Conservation (phyloP, 2,797 vertebrate genomes). For the Channa striata region DNA sequence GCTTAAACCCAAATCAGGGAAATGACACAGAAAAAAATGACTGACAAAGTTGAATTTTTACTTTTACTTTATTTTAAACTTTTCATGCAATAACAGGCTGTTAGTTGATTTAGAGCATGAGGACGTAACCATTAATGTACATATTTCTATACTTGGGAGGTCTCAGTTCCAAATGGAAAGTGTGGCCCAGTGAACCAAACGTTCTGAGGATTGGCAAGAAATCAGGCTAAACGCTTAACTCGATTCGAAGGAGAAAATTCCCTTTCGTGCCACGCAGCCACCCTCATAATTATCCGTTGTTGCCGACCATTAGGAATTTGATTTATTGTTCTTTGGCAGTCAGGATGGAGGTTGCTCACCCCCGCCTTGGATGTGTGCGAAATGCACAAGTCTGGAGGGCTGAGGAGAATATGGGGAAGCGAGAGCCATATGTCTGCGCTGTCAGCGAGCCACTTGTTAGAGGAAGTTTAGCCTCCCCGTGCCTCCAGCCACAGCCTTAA, state of each 20-base stretch:
- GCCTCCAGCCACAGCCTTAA: conserved; percentile 85
- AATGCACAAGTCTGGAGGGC: conserved; percentile 77
- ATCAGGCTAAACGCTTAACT: conserved; percentile 64
- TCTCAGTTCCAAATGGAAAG: conserved; percentile 21
- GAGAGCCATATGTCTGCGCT: conserved; percentile 81
- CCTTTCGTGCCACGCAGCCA: conserved; percentile 58
- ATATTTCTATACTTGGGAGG: conserved; percentile 17
- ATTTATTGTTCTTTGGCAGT: conserved; percentile 83
- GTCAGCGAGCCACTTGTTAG: conserved; percentile 85
- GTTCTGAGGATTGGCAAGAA: conserved; percentile 40
- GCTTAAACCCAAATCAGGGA: background rate
- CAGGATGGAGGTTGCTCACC: conserved; percentile 74
- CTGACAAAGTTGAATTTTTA: background rate
- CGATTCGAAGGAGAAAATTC: conserved; percentile 75
- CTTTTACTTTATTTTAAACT: background rate
- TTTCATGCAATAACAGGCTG: background rate
- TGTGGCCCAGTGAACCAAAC: conserved; percentile 7
- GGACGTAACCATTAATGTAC: conserved; percentile 4
- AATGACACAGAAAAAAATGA: too few relatives aligned
- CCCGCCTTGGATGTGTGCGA: conserved; percentile 73
- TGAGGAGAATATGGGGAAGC: conserved; percentile 71
- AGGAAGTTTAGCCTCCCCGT: conserved; percentile 85
- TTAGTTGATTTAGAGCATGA: conserved; percentile 8
- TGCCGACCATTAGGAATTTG: conserved; percentile 79
- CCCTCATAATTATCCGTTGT: conserved; percentile 81